Percentiles rank a stretch among this genome's conserved stretches.
These are phyloP conservation scores for Sweltsa coloradensis DNA, from an alignment of 1,140 invertebrate species.

Conservation along the genomic window DNA sequence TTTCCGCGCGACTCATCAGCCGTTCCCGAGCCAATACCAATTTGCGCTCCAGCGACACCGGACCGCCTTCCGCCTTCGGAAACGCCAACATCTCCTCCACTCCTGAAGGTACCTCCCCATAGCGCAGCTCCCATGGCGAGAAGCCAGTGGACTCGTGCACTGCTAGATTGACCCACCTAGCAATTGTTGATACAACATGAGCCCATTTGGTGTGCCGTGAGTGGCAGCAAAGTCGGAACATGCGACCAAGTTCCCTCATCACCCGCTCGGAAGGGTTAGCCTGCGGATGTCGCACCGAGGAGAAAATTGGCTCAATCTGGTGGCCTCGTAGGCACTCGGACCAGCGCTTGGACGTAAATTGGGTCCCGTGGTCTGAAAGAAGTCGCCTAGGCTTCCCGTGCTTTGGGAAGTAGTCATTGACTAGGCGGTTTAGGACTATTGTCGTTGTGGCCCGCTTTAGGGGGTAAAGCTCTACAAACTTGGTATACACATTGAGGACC, in stretches of 20 bases:
- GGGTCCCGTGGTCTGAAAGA: background rate
- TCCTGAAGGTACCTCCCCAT: slow-evolving; percentile 20
- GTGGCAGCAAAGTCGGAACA: slow-evolving; percentile 12
- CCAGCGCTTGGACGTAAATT: slow-evolving; percentile 9
- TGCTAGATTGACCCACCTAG: background rate
- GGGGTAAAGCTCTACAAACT: background rate
- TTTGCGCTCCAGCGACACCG: too few species aligned
- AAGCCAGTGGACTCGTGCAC: background rate
- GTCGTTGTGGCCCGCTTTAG: background rate
- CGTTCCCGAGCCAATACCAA: too few species aligned
- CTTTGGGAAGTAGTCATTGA: background rate
- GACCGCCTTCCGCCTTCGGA: too few species aligned
- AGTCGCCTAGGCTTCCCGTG: background rate
- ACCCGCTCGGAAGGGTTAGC: background rate
- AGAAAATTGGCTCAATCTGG: slow-evolving; percentile 4
- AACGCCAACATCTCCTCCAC: too few species aligned
- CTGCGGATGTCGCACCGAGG: background rate
- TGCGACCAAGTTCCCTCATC: slow-evolving; percentile 5
- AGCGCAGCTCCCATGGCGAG: slow-evolving; percentile 25
- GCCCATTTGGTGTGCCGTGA: slow-evolving; percentile 5
- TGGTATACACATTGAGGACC: background rate
- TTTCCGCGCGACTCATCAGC: too few species aligned
- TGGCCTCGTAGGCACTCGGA: background rate
- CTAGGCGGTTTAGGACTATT: background rate
- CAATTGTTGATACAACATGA: background rate